Evolutionary conservation across 2,888 invertebrate species (phyloP).

Genomic region (Heliconius ismenius): DNA sequence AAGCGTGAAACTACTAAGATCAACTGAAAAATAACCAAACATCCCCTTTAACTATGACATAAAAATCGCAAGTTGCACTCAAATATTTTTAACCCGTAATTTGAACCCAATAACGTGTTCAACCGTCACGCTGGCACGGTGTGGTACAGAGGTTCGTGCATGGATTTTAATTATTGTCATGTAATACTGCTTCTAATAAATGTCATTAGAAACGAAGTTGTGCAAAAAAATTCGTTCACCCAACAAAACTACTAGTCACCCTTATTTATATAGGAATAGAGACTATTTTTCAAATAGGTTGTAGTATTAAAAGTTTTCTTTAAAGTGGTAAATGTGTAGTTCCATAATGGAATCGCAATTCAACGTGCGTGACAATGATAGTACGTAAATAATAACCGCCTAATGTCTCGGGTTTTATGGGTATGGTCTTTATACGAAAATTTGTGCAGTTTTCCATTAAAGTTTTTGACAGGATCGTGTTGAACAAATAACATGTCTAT

Average conservation of each 20-base stretch:
- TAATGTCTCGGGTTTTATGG: conserved; percentile 65
- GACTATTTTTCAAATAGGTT: conserved; percentile 42
- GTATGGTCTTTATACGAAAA: conserved; percentile 60
- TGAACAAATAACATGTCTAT: conserved; percentile 33
- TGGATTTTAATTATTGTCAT: conserved; percentile 81
- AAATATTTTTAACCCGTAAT: conserved; percentile 50
- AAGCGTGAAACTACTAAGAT: neutral
- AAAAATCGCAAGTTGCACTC: conserved; percentile 2
- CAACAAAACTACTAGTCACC: conserved; percentile 33
- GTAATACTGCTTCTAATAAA: conserved; percentile 81
- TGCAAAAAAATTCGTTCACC: conserved; percentile 50
- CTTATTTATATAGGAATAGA: conserved; percentile 41
- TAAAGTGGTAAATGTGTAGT: conserved; percentile 63
- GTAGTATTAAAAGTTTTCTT: conserved; percentile 28
- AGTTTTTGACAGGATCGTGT: conserved; percentile 7
- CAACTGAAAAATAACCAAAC: neutral
- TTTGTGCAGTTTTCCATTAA: conserved; percentile 50
- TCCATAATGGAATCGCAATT: conserved; percentile 76
- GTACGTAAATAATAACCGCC: conserved; percentile 70
- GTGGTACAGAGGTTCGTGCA: conserved; percentile 78
- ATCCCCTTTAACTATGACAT: neutral
- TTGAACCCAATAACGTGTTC: conserved; percentile 73
- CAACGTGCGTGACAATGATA: conserved; percentile 79
- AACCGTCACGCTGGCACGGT: conserved; percentile 71
- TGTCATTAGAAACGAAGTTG: conserved; percentile 77